Percentiles rank a stretch among this genome's conserved stretches.
phyloP scores from a whole-genome alignment of 2,113 vertebrate genomes.

The Crotalus helleri region DNA sequence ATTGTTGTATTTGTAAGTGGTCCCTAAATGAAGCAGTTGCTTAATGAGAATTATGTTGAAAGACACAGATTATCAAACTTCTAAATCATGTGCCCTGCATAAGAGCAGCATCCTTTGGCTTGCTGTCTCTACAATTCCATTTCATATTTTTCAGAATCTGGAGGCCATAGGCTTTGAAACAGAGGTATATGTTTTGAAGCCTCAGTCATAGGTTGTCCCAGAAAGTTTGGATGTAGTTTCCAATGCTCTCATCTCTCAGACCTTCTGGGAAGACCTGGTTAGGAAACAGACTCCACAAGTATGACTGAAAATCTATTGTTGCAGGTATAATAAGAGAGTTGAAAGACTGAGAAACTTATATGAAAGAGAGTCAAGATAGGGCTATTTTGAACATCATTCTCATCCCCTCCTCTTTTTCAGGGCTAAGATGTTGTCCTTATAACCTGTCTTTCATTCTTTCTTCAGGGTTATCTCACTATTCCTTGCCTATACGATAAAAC shows the following conservation, averaged over 20 bases:
- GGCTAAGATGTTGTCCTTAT: background rate
- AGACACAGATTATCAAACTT: background rate
- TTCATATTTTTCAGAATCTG: background rate
- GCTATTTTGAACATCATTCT: background rate
- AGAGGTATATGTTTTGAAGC: background rate
- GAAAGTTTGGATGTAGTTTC: background rate
- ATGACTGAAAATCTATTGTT: background rate
- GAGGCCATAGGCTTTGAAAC: background rate
- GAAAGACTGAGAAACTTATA: background rate
- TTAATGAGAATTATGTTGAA: background rate
- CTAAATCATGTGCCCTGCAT: background rate
- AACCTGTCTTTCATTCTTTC: background rate
- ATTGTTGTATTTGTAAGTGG: background rate
- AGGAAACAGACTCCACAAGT: background rate
- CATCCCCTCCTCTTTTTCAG: background rate
- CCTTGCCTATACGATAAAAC: background rate
- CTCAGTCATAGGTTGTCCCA: background rate
- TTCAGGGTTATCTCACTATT: background rate
- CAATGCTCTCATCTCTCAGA: background rate
- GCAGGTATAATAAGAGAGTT: background rate
- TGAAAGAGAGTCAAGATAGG: background rate
- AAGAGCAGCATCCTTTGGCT: background rate
- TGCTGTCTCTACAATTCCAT: background rate
- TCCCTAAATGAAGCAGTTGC: background rate
- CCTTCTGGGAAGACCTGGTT: background rate